Evolutionary conservation across 1,140 invertebrate species (phyloP).

Genomic region (Lepidurus apus): DNA sequence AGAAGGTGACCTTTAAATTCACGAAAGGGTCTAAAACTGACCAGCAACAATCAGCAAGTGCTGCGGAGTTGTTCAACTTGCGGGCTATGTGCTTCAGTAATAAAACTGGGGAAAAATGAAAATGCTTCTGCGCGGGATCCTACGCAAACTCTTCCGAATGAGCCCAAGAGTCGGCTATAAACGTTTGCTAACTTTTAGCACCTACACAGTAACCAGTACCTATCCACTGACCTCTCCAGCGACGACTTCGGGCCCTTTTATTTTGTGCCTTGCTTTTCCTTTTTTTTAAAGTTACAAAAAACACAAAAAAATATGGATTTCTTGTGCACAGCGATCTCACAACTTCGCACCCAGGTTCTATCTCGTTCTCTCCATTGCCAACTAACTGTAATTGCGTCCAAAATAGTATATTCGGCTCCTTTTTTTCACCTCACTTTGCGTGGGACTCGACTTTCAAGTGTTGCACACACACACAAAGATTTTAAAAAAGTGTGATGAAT

Average conservation of each 20-base stretch:
- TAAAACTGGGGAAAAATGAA: not conserved
- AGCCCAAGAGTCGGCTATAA: not conserved
- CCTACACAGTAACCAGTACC: not conserved
- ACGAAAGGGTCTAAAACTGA: not conserved
- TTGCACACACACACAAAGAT: not conserved
- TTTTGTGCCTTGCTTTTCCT: too few species aligned
- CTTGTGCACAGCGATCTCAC: not conserved
- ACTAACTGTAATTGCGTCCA: slow-evolving; percentile 1
- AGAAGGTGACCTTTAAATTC: not conserved
- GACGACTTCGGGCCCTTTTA: not conserved
- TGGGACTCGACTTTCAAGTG: not conserved
- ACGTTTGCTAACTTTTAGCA: slow-evolving; percentile 14
- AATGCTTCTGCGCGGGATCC: slow-evolving; percentile 7
- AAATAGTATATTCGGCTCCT: not conserved
- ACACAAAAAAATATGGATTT: not conserved
- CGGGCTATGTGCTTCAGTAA: not conserved
- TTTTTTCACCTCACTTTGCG: not conserved
- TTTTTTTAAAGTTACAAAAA: not conserved
- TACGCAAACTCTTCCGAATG: not conserved
- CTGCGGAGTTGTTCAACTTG: not conserved
- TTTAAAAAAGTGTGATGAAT: not conserved
- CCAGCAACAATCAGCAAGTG: slow-evolving; percentile 15
- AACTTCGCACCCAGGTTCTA: not conserved
- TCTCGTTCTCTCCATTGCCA: not conserved
- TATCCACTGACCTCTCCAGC: not conserved